Conservation (phyloP, 1,140 invertebrate species). For the Cyrtorhinus lividipennis region DNA sequence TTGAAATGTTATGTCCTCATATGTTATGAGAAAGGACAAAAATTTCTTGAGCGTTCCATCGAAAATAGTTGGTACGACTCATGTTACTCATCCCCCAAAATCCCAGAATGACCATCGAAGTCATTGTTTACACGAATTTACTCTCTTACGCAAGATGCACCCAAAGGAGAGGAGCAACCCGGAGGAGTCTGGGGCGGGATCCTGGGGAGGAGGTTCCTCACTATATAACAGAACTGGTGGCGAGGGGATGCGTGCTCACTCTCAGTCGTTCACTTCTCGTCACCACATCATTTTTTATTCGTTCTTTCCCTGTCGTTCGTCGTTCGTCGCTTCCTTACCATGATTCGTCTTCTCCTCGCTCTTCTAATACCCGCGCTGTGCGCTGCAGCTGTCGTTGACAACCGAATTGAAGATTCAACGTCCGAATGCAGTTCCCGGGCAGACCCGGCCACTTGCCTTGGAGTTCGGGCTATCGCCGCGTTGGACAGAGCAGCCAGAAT, state of each 20-base stretch:
- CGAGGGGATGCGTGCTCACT: constrained; percentile 1
- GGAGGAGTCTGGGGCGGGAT: background rate
- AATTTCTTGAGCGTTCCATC: no score
- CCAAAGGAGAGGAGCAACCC: no score
- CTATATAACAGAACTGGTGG: background rate
- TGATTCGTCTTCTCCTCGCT: background rate
- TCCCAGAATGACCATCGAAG: no score
- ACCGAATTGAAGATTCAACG: background rate
- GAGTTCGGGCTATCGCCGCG: constrained; percentile 39
- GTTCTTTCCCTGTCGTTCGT: background rate
- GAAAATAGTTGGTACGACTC: no score
- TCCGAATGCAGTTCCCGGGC: constrained; percentile 1
- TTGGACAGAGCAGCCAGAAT: constrained; percentile 41
- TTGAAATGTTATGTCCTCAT: no score
- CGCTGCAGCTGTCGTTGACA: constrained; percentile 10
- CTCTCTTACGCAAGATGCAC: constrained; percentile 8
- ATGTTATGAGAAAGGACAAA: no score
- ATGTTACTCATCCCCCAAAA: no score
- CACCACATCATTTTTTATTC: no score
- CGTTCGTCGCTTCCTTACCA: background rate
- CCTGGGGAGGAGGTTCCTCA: background rate
- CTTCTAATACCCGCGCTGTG: background rate
- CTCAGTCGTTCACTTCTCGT: background rate
- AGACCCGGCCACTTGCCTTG: constrained; percentile 38
- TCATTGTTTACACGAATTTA: background rate